Conservation (phyloP, 2,888 invertebrate species). For the Pheosia tremula region DNA sequence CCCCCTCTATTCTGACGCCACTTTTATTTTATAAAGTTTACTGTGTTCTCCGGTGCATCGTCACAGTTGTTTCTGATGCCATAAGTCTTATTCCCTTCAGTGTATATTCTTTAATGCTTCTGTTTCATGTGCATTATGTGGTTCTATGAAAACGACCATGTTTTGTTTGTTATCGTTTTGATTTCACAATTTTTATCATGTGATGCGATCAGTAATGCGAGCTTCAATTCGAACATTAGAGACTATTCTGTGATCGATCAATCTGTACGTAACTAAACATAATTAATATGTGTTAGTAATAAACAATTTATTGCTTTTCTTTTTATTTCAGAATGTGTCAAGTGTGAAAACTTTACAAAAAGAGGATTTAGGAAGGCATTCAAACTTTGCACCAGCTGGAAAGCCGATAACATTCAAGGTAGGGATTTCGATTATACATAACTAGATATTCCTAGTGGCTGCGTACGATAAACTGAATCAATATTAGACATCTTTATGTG, state of each 20-base stretch:
- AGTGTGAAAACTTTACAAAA: conserved; percentile 68
- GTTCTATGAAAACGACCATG: conserved; percentile 20
- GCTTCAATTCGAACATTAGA: conserved; percentile 66
- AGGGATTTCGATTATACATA: conserved; percentile 20
- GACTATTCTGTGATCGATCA: conserved; percentile 56
- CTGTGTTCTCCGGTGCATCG: conserved; percentile 42
- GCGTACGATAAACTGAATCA: too few species aligned
- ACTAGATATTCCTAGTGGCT: conserved; percentile 5
- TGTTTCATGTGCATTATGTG: conserved; percentile 38
- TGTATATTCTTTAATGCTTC: conserved; percentile 21
- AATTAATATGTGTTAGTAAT: not conserved
- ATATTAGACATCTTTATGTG: too few species aligned
- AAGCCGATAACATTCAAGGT: conserved; percentile 65
- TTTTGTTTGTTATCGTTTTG: conserved; percentile 24
- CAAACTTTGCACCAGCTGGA: conserved; percentile 51
- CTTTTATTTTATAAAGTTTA: conserved; percentile 71
- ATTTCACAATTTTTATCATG: conserved; percentile 29
- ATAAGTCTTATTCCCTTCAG: conserved; percentile 25
- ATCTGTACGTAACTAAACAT: conserved; percentile 50
- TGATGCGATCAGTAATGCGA: conserved; percentile 48
- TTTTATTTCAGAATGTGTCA: conserved; percentile 55
- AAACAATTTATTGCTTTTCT: not conserved
- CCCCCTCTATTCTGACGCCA: conserved; percentile 54
- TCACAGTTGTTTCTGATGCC: conserved; percentile 40
- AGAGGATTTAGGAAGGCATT: conserved; percentile 54